Evolutionary conservation across 2,113 vertebrate genomes (phyloP).

Genomic region (Castor canadensis): DNA sequence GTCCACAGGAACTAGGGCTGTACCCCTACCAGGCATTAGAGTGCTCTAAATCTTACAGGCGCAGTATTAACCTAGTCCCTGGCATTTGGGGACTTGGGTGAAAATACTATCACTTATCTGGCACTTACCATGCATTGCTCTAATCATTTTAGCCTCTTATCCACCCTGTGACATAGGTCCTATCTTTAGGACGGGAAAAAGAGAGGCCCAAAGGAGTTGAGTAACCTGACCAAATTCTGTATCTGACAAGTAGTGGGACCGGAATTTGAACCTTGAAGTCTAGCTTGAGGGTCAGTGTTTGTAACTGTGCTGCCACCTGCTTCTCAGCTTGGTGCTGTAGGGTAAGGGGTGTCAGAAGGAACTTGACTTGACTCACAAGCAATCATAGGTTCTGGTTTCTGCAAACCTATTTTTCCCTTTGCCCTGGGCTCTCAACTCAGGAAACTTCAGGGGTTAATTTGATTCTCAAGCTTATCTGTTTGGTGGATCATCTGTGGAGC

Average conservation of each 20-base stretch:
- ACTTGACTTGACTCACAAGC: fast-evolving
- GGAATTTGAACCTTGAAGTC: background rate
- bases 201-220: background rate
- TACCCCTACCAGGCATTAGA: background rate
- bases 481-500: background rate
- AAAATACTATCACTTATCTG: background rate
- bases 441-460: background rate
- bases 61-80: background rate
- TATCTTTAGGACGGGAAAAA: background rate
- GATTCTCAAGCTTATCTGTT: background rate
- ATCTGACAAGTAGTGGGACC: background rate
- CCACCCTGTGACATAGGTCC: background rate
- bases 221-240: fast-evolving
- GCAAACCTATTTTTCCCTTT: background rate
- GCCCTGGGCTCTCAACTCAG: background rate
- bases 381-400: background rate
- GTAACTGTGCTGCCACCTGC: background rate
- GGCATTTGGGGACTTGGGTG: background rate
- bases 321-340: background rate
- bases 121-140: fast-evolving
- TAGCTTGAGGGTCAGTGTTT: background rate
- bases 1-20: background rate
- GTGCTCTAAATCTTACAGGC: background rate
- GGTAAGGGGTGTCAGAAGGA: fast-evolving
- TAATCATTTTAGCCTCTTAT: background rate